A percentile compares a stretch with the other conserved stretches of the same genome.
phyloP scores from a whole-genome alignment of 2,888 invertebrate species.

The Oscheius sp. region DNA sequence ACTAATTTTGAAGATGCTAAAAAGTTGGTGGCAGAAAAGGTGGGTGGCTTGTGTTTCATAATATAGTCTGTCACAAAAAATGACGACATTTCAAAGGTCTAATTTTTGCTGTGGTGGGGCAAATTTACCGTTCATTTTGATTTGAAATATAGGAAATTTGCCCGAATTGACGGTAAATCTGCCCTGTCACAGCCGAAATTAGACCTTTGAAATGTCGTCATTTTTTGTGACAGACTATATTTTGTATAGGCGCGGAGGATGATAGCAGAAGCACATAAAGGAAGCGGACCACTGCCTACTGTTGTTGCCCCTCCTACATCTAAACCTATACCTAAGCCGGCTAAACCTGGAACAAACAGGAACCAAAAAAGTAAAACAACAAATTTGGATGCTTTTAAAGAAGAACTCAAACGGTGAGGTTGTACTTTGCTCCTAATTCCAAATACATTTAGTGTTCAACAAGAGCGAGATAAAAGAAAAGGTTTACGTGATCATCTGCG shows the following conservation, averaged over 20 bases:
- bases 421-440: not conserved
- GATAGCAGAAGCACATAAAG: slow-evolving; percentile 59
- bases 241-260: slow-evolving; percentile 57
- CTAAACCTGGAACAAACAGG: slow-evolving; percentile 75
- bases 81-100: too few species aligned
- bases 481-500: slow-evolving; percentile 80
- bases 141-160: too few species aligned
- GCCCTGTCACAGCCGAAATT: too few species aligned
- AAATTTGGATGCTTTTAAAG: slow-evolving; percentile 96
- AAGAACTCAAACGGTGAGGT: slow-evolving; percentile 88
- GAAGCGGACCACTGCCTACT: slow-evolving; percentile 43
- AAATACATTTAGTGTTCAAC: slow-evolving; percentile 84
- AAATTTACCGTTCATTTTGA: too few species aligned
- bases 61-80: too few species aligned
- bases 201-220: too few species aligned
- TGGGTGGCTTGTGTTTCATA: too few species aligned
- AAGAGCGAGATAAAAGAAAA: slow-evolving; percentile 94
- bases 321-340: slow-evolving; percentile 79
- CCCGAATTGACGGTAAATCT: too few species aligned
- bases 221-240: not conserved
- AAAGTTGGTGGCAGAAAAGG: slow-evolving; percentile 65
- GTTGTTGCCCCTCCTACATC: slow-evolving; percentile 48
- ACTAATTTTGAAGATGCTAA: slow-evolving; percentile 63
- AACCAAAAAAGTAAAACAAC: slow-evolving; percentile 87
- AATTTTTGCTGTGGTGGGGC: too few species aligned